phyloP scores from a whole-genome alignment of 2,113 vertebrate genomes.

The Petromus typicus region DNA sequence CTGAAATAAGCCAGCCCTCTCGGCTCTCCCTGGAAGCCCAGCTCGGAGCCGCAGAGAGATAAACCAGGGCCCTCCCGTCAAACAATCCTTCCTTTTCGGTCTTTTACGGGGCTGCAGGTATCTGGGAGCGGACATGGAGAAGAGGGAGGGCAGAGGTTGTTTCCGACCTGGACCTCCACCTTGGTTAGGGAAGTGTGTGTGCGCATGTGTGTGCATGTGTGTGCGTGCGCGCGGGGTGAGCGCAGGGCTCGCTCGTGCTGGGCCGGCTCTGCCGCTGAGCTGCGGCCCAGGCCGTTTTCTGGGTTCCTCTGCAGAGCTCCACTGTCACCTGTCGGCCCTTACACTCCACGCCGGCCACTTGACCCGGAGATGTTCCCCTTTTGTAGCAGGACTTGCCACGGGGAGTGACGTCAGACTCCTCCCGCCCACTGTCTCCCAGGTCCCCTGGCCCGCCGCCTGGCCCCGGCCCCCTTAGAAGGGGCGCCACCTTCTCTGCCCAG shows the following conservation, averaged over 20 bases:
- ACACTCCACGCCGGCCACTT: background rate
- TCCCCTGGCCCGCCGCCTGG: background rate
- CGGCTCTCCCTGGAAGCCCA: background rate
- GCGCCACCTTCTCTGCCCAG: background rate
- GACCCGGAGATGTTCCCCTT: background rate
- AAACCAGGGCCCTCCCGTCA: constrained; percentile 30
- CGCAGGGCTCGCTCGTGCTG: background rate
- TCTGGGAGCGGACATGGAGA: background rate
- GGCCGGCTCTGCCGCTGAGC: background rate
- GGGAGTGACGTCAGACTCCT: background rate
- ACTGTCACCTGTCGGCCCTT: background rate
- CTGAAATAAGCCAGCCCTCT: constrained; percentile 60
- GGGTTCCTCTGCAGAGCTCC: background rate
- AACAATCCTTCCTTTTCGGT: constrained; percentile 1
- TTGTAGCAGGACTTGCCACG: background rate
- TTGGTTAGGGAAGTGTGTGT: background rate
- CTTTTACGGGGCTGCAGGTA: background rate
- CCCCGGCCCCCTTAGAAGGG: no score
- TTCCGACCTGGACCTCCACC: background rate
- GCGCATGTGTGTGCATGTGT: no score
- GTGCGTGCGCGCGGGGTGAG: background rate
- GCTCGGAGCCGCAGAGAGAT: background rate
- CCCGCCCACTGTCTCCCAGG: constrained; percentile 26
- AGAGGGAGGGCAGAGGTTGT: background rate
- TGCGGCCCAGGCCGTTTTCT: fast-evolving